These are phyloP conservation scores for Sturnira hondurensis DNA, from an alignment of 2,113 vertebrate genomes.

Conservation along the genomic window DNA sequence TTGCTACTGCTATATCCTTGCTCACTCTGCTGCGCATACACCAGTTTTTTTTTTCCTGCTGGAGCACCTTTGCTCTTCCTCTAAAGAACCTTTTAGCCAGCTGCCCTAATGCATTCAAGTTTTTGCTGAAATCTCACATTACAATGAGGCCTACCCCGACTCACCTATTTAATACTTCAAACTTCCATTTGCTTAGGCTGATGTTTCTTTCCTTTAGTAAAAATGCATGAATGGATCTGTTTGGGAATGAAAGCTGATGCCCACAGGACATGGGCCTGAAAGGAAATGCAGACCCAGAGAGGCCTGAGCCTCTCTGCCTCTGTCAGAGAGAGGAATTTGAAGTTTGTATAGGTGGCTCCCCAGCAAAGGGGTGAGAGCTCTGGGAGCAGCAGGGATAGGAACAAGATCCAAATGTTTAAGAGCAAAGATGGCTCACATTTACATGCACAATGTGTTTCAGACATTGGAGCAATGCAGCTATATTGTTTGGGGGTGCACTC, in stretches of 20 bases:
- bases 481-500: not conserved
- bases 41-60: not conserved
- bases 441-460: not conserved
- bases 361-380: not conserved
- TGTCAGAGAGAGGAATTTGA: not conserved
- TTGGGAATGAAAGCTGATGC: not conserved
- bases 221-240: not conserved
- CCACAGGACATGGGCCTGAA: not conserved
- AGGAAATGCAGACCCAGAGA: not conserved
- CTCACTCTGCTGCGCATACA: not conserved
- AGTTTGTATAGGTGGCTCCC: not conserved
- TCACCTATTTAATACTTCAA: not conserved
- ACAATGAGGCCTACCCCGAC: not conserved
- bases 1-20: not conserved
- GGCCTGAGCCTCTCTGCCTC: not conserved
- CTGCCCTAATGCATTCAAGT: not conserved
- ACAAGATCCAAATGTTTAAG: not conserved
- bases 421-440: not conserved
- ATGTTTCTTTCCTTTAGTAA: not conserved
- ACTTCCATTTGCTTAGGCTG: not conserved
- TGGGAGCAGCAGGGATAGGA: not conserved
- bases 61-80: not conserved
- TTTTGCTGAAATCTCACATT: not conserved
- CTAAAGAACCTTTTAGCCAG: not conserved
- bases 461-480: not conserved